Conservation (phyloP, 1,140 invertebrate species). For the Neuroterus valhalla region DNA sequence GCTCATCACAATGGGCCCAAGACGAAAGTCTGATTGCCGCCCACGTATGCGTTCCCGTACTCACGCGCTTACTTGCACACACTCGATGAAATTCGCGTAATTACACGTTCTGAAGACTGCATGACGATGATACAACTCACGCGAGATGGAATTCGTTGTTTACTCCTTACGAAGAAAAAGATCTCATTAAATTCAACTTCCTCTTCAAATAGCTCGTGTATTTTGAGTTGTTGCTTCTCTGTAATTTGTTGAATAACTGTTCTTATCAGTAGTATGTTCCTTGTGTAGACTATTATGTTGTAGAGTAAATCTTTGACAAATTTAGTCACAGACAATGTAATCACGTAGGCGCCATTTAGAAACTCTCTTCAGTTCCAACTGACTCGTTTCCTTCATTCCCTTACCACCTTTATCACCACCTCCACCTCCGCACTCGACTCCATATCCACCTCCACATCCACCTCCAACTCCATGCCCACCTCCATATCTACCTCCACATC, state of each 20-base stretch:
- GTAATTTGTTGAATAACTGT: neutral
- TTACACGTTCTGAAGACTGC: neutral
- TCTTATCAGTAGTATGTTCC: neutral
- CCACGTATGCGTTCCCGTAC: conserved; percentile 26
- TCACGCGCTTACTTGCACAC: conserved; percentile 7
- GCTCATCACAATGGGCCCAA: conserved; percentile 42
- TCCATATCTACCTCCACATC: too few relatives aligned
- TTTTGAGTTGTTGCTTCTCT: neutral
- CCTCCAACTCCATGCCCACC: too few relatives aligned
- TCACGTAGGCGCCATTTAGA: too few relatives aligned
- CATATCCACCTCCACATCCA: too few relatives aligned
- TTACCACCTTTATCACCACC: too few relatives aligned
- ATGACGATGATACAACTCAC: too few relatives aligned
- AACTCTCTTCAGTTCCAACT: too few relatives aligned
- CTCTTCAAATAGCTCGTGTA: neutral
- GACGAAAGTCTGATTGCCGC: conserved; percentile 39
- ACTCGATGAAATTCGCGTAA: conserved; percentile 6
- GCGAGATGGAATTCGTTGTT: conserved; percentile 8
- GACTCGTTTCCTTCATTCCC: too few relatives aligned
- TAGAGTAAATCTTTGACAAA: neutral
- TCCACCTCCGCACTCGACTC: too few relatives aligned
- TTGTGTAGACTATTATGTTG: neutral
- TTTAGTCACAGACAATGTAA: too few relatives aligned
- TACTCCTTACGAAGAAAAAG: neutral
- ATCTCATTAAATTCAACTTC: conserved; percentile 11